Evolutionary conservation across 2,888 invertebrate genomes (phyloP).

Genomic region (Chloroclysta siterata): DNA sequence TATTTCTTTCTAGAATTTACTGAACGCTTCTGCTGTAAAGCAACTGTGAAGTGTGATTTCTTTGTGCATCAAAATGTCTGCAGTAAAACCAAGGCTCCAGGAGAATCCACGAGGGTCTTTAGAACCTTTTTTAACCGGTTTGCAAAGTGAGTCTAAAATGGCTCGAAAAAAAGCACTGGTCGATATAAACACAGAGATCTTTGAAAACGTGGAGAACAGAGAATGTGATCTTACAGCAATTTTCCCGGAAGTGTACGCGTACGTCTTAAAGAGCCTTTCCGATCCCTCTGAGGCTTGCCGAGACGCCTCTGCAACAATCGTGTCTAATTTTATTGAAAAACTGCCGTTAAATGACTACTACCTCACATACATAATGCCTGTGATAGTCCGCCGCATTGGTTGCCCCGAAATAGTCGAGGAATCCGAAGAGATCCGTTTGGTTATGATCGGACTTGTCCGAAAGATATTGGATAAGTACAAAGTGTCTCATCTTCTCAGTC

Average conservation of each 20-base stretch:
- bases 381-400: constrained; percentile 91
- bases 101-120: constrained; percentile 66
- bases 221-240: constrained; percentile 66
- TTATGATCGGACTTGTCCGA: constrained; percentile 87
- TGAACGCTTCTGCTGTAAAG: background rate
- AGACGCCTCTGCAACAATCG: constrained; percentile 83
- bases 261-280: constrained; percentile 71
- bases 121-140: constrained; percentile 64
- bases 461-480: constrained; percentile 87
- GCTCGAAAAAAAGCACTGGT: constrained; percentile 83
- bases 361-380: constrained; percentile 90
- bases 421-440: constrained; percentile 92
- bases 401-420: constrained; percentile 88
- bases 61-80: constrained; percentile 55
- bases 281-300: constrained; percentile 88
- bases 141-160: constrained; percentile 87
- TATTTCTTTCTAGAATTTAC: constrained; percentile 23
- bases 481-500: constrained; percentile 83
- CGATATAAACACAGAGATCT: constrained; percentile 81
- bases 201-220: constrained; percentile 65
- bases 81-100: constrained; percentile 55
- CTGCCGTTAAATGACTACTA: constrained; percentile 89
- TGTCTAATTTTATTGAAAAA: constrained; percentile 82
- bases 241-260: constrained; percentile 72
- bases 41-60: background rate